Base-by-base conservation (phyloP, 1,140 invertebrate species). In the Neodiprion virginianus region DNA sequence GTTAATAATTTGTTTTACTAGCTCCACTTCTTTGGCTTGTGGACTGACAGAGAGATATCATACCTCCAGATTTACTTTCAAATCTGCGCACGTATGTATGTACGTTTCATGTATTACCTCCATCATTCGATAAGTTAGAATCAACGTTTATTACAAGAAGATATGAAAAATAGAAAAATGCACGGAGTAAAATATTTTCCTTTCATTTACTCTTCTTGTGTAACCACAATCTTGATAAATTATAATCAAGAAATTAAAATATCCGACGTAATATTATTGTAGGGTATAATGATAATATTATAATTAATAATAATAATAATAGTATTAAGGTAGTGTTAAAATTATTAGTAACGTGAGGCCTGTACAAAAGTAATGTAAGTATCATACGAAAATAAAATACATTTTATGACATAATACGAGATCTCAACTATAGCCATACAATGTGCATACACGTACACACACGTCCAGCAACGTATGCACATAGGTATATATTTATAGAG, bases 21-120 rank as follows among this genome's bases (percentile, higher is more conserved):
- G 86, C 79, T 87, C 83, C 83, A 85, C 82, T 78, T 87, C 86
- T 87, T 87, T 87, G 86, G 85, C 81, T 86, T 85, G 82, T 84
- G 84, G 83, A 87, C 79, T 73, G 78, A 78, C 71, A 76, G 78
- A 79, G 66, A 69, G 66, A 65, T 21, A 53, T 40, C 50, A 49
- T 48, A 69, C 68, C 49, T 67, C 28, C 5, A 5, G 28, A 40
- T 40, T 40, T 5, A 40, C 28, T 40, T 40, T 40, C 28, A 40
- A 40, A 75, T 48, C 48, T 73, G 48, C 12, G 74, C 69, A 75
- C 73, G 76, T 72, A 74, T 76, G 76, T 74, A 72, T 76, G 72
- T 76, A 53, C 67, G 17, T 75, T 72, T 74, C 68, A 28, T 70
- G 49, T 69, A 21, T 28, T 70, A 10, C 40, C 48, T 70, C 17